Percentiles rank a stretch among this genome's conserved stretches.
Evolutionary conservation across 2,888 invertebrate species (phyloP).

Genomic region (Eupithecia pulchellata): DNA sequence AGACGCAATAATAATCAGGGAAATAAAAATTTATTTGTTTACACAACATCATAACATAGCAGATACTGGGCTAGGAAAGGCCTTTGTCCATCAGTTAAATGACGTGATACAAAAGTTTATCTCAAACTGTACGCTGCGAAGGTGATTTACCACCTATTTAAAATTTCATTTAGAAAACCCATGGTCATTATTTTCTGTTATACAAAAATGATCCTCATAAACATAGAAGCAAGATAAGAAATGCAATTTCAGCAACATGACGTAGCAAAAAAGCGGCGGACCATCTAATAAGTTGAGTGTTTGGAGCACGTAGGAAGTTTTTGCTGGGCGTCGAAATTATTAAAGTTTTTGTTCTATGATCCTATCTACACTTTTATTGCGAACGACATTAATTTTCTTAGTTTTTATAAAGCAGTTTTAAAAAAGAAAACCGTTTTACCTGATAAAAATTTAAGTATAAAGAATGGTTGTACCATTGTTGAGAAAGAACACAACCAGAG

Average conservation of each 20-base stretch:
- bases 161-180: not conserved
- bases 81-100: not conserved
- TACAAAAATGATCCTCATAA: not conserved
- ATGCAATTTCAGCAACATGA: conserved; percentile 6
- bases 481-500: too few species aligned
- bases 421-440: not conserved
- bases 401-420: not conserved
- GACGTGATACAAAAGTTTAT: not conserved
- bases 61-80: too few species aligned
- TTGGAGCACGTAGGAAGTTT: not conserved
- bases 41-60: too few species aligned
- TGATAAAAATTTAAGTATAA: too few species aligned
- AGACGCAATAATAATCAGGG: too few species aligned
- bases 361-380: not conserved
- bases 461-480: too few species aligned
- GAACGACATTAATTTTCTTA: not conserved
- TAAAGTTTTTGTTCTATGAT: conserved; percentile 1
- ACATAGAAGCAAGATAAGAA: conserved; percentile 2
- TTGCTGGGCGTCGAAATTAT: conserved; percentile 1
- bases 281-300: not conserved
- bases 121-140: not conserved
- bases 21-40: too few species aligned
- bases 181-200: not conserved
- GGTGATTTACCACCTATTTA: not conserved
- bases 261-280: not conserved